These are phyloP conservation scores for Dascillus cervinus DNA, from an alignment of 2,888 invertebrate species.

Conservation along the genomic window DNA sequence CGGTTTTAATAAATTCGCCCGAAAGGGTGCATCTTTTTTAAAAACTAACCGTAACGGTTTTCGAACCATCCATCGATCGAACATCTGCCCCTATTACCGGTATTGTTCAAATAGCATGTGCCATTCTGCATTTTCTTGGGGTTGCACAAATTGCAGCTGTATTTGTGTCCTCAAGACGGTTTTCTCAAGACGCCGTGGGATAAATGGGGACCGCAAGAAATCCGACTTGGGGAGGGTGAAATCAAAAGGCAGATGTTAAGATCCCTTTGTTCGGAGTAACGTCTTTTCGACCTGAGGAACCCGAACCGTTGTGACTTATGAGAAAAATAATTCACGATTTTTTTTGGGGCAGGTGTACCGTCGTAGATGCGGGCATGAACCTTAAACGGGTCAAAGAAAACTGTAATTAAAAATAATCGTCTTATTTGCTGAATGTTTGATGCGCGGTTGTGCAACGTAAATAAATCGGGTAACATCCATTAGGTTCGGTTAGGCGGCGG, in stretches of 20 bases:
- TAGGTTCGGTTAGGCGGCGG: too few relatives aligned
- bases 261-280: constrained; percentile 31
- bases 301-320: constrained; percentile 12
- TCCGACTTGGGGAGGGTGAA: constrained; percentile 37
- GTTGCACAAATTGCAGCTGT: constrained; percentile 9
- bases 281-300: constrained; percentile 33
- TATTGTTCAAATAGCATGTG: constrained; percentile 22
- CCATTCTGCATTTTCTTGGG: constrained; percentile 9
- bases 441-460: too few relatives aligned
- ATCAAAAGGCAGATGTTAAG: constrained; percentile 39
- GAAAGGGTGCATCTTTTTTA: constrained; percentile 7
- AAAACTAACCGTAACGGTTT: constrained; percentile 21
- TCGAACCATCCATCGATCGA: constrained; percentile 19
- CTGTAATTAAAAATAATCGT: too few relatives aligned
- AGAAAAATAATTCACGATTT: constrained; percentile 2
- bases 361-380: constrained; percentile 40
- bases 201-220: constrained; percentile 20
- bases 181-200: constrained; percentile 35
- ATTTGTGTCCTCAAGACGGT: too few relatives aligned
- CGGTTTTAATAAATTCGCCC: neutral
- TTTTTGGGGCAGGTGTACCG: too few relatives aligned
- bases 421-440: too few relatives aligned
- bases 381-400: constrained; percentile 36
- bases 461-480: too few relatives aligned
- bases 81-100: constrained; percentile 22